A percentile compares a stretch with the other conserved stretches of the same genome.
These are phyloP conservation scores for Edolisoma coerulescens DNA, from an alignment of 2,113 vertebrate genomes.

Conservation along the genomic window DNA sequence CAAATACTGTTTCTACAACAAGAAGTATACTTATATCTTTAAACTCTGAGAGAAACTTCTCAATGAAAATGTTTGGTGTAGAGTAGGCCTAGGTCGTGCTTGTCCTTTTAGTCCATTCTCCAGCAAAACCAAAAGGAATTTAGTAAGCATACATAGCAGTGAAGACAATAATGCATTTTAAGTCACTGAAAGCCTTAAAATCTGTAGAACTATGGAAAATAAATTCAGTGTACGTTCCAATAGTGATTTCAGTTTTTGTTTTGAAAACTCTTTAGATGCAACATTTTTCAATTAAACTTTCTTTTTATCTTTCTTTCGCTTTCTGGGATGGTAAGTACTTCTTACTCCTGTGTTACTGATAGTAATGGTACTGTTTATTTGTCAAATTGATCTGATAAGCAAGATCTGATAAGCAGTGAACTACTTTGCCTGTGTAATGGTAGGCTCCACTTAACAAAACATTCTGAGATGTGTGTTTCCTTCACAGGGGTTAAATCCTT, in stretches of 20 bases:
- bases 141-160: not conserved
- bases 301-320: conserved; percentile 32
- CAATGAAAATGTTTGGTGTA: not conserved
- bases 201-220: not conserved
- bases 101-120: not conserved
- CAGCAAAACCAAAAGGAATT: not conserved
- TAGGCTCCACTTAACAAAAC: not conserved
- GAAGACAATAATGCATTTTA: not conserved
- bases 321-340: conserved; percentile 45
- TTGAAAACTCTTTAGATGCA: not conserved
- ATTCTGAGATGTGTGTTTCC: not conserved
- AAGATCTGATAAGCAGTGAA: not conserved
- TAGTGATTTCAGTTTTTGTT: not conserved
- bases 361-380: not conserved
- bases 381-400: not conserved
- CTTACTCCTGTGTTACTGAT: not conserved
- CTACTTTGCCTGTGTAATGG: not conserved
- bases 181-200: not conserved
- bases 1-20: not conserved
- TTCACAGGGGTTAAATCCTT: not conserved
- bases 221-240: not conserved
- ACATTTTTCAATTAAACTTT: not conserved
- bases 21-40: not conserved
- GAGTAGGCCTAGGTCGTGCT: not conserved
- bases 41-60: not conserved